Evolutionary conservation across 2,888 invertebrate genomes (phyloP), one percentile per base, ranked within the genome.

Genomic region (Nemoura dubitans): DNA sequence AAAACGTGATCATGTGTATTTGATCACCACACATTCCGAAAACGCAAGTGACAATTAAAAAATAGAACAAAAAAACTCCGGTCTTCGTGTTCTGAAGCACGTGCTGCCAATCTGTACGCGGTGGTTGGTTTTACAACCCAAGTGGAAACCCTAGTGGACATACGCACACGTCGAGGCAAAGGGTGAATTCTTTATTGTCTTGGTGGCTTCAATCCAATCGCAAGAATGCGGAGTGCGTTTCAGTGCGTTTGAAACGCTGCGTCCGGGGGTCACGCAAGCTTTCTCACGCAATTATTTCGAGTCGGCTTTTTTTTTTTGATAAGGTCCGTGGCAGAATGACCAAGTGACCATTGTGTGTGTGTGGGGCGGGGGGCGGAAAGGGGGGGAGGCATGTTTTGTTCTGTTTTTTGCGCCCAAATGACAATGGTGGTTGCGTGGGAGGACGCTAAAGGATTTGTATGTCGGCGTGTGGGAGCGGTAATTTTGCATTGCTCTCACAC

Each of bases 181-280:
- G 59, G 59, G 14, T 59, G 59, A 59, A 59, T 59, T 59, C 59
- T 59, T 59, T 59, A 59, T 59, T 59, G 59, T 59, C 59, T 59
- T 59, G 16, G 59, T 59, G 6, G 16, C 21, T 59, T 10, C 59
- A 59, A 59, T 59, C 59, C 59, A 59, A 59, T 59, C 59, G 14
- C 59, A 59, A 59, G 59, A 59, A 3, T 21, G 10, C 36, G 36
- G 36, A 1, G 2, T 59, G 2, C 59, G 14, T 14, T 59, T 21
- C 59, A 36, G 59, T 59, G 14, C 16, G 59, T 59, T 59, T 7
- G 10, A 59, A 59, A 59, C 3, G 3, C 16, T 59, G 14, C 36
- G 59, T n/a, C 14, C 14, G 14, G 2, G 59, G 59, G 59, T 59
- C 59, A 59, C 59, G 59, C 59, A 59, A 3, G 59, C 36, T 59